Base-by-base conservation (phyloP, 2,113 vertebrate genomes). In the Pedetes capensis region DNA sequence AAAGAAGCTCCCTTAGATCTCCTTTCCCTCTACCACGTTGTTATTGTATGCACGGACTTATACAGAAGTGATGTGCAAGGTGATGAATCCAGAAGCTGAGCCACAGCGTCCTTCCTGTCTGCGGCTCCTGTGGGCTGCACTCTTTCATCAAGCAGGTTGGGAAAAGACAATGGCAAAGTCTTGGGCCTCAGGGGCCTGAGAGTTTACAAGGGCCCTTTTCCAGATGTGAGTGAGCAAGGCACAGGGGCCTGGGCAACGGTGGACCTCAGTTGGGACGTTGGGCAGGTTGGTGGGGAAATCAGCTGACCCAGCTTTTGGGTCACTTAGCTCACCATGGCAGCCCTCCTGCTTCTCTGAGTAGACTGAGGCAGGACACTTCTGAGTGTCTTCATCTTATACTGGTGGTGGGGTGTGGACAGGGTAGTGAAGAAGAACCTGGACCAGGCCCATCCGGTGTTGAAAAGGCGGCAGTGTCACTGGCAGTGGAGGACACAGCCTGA, bases 391-490 rank as follows among this genome's bases (percentile, higher is more conserved):
- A 27, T 25, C 23, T 20, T 23, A 9, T 55, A 3, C n/a, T 2
- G 2, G 61, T 4, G 29, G 74, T 27, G 13, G 11, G 12, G 29
- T 10, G 0, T 10, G 51, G 27, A 49, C 39, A 59, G 42, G 57
- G 39, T 13, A n/a, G 47, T 13, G n/a, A 69, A 29, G 17, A 13
- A n/a, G 84, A 29, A 4, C 23, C 9, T 10, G 44, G 82, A 23
- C 9, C 9, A 5, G 64, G 44, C 12, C 42, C 1, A 0, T 4
- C 34, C 5, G 85, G n/a, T 0, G 1, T n/a, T 6, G 2, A 34
- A 9, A 22, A 18, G 64, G 17, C 23, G n/a, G n/a, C n/a, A n/a
- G n/a, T n/a, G n/a, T n/a, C n/a, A n/a, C n/a, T n/a, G n/a, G n/a
- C n/a, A n/a, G n/a, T n/a, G n/a, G n/a, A n/a, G n/a, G n/a, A n/a